Conservation (phyloP, 2,797 vertebrate species). For the Lacerta viridis region DNA sequence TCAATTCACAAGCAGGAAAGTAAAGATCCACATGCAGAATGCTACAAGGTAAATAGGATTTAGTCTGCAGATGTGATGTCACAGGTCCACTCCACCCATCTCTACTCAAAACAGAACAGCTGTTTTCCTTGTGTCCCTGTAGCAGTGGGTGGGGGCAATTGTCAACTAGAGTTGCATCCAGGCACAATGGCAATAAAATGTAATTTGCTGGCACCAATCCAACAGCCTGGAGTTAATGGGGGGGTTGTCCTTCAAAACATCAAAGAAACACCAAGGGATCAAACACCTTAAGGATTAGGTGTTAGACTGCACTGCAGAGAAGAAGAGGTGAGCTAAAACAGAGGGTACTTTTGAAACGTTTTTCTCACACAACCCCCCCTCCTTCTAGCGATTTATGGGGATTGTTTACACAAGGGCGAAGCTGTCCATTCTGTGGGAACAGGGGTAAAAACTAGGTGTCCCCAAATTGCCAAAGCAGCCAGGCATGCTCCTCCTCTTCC, state of each 20-base stretch:
- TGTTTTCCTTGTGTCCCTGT: not conserved
- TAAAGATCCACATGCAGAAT: no score
- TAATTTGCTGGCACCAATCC: constrained; percentile 5
- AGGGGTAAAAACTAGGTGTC: not conserved
- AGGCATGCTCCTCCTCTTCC: not conserved
- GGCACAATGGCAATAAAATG: constrained; percentile 4
- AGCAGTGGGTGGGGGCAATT: not conserved
- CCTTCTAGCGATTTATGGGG: not conserved
- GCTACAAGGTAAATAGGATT: no score
- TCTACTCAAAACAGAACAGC: no score
- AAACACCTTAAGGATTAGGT: constrained; percentile 1
- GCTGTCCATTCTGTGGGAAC: not conserved
- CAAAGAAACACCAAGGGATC: not conserved
- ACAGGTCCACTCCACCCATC: no score
- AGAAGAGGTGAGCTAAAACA: not conserved
- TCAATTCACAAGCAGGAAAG: no score
- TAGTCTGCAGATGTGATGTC: no score
- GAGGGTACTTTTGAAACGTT: not conserved
- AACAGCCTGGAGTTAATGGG: not conserved
- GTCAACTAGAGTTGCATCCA: not conserved
- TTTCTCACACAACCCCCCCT: not conserved
- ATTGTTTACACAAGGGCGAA: not conserved
- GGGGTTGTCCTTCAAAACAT: not conserved
- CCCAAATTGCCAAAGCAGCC: not conserved
- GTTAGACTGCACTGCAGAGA: not conserved